Evolutionary conservation across 2,888 invertebrate species (phyloP).

Genomic region (Panorpa germanica): DNA sequence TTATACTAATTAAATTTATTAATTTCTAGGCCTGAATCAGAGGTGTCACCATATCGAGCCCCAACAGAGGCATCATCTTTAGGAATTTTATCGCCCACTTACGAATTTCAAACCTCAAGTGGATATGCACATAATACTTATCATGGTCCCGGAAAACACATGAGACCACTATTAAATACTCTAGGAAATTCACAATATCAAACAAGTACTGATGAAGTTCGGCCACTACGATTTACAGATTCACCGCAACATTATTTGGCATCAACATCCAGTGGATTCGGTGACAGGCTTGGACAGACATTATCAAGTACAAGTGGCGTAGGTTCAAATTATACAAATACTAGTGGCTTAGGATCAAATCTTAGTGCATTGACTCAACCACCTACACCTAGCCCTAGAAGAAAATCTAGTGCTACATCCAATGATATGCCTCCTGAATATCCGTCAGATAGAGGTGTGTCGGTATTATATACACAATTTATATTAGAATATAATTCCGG

Average conservation of each 20-base stretch:
- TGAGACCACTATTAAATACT: slow-evolving; percentile 37
- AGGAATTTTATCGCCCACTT: slow-evolving; percentile 29
- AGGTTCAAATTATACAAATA: slow-evolving; percentile 28
- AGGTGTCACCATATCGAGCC: slow-evolving; percentile 10
- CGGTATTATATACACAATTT: too few relatives aligned
- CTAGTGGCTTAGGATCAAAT: slow-evolving; percentile 18
- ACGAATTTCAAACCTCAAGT: slow-evolving; percentile 34
- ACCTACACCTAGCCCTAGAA: slow-evolving; percentile 46
- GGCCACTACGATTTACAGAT: slow-evolving; percentile 54
- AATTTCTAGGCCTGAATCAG: slow-evolving; percentile 17
- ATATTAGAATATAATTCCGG: too few relatives aligned
- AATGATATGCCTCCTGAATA: slow-evolving; percentile 35
- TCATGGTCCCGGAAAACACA: slow-evolving; percentile 67
- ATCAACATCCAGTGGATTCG: slow-evolving; percentile 22
- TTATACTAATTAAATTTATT: neutral
- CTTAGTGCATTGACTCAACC: slow-evolving; percentile 27
- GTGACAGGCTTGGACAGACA: slow-evolving; percentile 25
- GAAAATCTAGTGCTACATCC: slow-evolving; percentile 52
- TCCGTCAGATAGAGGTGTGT: slow-evolving; percentile 9
- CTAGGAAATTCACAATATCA: too few relatives aligned
- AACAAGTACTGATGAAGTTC: slow-evolving; percentile 33
- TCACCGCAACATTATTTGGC: slow-evolving; percentile 47
- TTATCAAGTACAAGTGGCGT: slow-evolving; percentile 32
- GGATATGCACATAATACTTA: slow-evolving; percentile 73
- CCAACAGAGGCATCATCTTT: too few relatives aligned